Conservation (phyloP, 2,797 vertebrate species). For the Catamblyrhynchus diadema region DNA sequence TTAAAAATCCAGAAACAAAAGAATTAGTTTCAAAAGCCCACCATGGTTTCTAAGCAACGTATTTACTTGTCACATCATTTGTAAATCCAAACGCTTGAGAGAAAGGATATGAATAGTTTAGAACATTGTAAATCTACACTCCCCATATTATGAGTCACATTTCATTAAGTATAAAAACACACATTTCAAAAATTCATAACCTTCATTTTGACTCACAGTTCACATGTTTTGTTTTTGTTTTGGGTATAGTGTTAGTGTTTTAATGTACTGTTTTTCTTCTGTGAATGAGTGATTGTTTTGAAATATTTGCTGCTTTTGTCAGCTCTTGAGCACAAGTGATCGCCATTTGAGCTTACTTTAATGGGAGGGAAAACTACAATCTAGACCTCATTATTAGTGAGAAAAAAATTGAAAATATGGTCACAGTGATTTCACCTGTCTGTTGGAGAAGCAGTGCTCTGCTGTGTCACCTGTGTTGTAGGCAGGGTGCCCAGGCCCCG, state of each 20-base stretch:
- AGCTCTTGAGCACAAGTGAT: background rate
- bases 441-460: background rate
- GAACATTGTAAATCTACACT: slow-evolving; percentile 42
- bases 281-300: slow-evolving; percentile 47
- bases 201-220: slow-evolving; percentile 53
- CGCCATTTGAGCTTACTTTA: slow-evolving; percentile 8
- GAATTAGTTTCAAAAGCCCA: slow-evolving; percentile 57
- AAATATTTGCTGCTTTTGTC: slow-evolving; percentile 52
- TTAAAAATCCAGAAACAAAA: slow-evolving; percentile 52
- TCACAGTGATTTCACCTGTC: background rate
- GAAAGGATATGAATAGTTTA: slow-evolving; percentile 53
- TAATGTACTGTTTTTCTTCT: slow-evolving; percentile 21
- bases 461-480: background rate
- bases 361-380: background rate
- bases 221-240: slow-evolving; percentile 26
- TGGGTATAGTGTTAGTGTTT: slow-evolving; percentile 22
- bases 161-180: slow-evolving; percentile 48
- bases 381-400: background rate
- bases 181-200: slow-evolving; percentile 47
- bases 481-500: background rate
- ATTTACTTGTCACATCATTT: slow-evolving; percentile 63
- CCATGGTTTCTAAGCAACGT: slow-evolving; percentile 58
- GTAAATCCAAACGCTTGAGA: slow-evolving; percentile 39
- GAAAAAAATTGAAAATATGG: background rate
- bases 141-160: slow-evolving; percentile 18